Conservation (phyloP, 2,888 invertebrate species). For the Salpingus planirostris region DNA sequence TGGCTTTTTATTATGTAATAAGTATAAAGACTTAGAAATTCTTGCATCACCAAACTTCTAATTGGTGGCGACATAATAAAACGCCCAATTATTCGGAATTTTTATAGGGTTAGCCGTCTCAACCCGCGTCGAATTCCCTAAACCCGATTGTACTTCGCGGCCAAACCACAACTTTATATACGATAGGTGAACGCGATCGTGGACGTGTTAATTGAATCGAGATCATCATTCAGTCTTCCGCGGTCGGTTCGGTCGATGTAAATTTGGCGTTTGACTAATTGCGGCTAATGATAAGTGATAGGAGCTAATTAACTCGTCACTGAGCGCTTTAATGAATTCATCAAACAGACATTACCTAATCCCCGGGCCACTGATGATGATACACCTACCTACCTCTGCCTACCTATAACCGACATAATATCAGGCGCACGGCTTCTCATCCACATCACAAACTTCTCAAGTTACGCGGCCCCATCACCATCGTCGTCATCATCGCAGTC, state of each 20-base stretch:
- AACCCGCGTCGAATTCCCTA: too few relatives aligned
- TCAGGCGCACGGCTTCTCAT: slow-evolving; percentile 1
- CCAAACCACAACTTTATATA: too few relatives aligned
- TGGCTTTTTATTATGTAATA: too few relatives aligned
- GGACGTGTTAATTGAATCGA: slow-evolving; percentile 25
- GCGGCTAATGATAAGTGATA: slow-evolving; percentile 32
- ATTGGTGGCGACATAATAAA: too few relatives aligned
- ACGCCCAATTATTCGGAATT: too few relatives aligned
- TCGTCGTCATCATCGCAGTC: not conserved
- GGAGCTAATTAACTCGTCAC: slow-evolving; percentile 34
- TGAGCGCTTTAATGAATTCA: slow-evolving; percentile 34
- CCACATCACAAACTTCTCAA: slow-evolving; percentile 12
- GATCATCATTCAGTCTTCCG: slow-evolving; percentile 23
- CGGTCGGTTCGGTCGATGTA: slow-evolving; percentile 21
- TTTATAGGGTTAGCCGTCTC: too few relatives aligned
- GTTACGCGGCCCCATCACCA: slow-evolving; percentile 5
- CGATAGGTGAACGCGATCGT: not conserved
- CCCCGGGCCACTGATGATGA: slow-evolving; percentile 19
- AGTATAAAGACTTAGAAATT: too few relatives aligned
- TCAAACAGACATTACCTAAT: slow-evolving; percentile 33
- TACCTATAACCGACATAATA: not conserved
- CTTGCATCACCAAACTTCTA: too few relatives aligned
- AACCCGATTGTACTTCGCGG: too few relatives aligned
- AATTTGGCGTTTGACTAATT: slow-evolving; percentile 33
- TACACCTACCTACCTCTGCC: slow-evolving; percentile 9